Conservation (phyloP, 2,113 vertebrate species). For the Dryoscopus gambensis region DNA sequence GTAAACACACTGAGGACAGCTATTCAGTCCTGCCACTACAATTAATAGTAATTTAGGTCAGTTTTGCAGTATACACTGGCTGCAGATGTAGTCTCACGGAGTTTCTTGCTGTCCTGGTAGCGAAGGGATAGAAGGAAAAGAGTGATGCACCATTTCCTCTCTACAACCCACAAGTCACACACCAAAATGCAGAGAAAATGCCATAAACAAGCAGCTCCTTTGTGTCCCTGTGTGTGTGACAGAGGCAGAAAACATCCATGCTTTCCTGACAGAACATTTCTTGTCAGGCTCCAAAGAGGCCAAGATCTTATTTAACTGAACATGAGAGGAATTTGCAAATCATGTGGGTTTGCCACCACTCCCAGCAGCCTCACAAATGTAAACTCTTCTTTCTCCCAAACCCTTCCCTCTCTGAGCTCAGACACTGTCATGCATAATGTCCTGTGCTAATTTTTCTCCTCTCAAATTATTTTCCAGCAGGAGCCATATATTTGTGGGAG, state of each 20-base stretch:
- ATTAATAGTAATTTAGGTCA: slow-evolving; percentile 58
- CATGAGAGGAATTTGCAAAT: slow-evolving; percentile 15
- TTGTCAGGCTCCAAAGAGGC: slow-evolving; percentile 17
- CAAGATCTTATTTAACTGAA: slow-evolving; percentile 21
- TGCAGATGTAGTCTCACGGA: not conserved
- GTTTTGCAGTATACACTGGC: not conserved
- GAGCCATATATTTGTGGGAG: not conserved
- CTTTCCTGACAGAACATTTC: slow-evolving; percentile 16
- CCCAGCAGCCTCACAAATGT: not conserved
- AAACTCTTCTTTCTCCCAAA: not conserved
- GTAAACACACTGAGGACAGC: slow-evolving; percentile 49
- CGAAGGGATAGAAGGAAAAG: not conserved
- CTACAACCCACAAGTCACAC: not conserved
- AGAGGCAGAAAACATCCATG: slow-evolving; percentile 2
- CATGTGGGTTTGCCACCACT: not conserved
- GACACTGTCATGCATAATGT: not conserved
- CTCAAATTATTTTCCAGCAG: not conserved
- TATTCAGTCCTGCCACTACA: slow-evolving; percentile 14
- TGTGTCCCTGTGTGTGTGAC: not conserved
- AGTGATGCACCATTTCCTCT: not conserved
- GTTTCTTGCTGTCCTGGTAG: not conserved
- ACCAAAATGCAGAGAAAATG: not conserved
- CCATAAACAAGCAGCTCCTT: not conserved
- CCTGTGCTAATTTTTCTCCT: not conserved
- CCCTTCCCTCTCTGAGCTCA: not conserved